phyloP scores from a whole-genome alignment of 2,888 invertebrate species.

The Lacanobia oleracea region DNA sequence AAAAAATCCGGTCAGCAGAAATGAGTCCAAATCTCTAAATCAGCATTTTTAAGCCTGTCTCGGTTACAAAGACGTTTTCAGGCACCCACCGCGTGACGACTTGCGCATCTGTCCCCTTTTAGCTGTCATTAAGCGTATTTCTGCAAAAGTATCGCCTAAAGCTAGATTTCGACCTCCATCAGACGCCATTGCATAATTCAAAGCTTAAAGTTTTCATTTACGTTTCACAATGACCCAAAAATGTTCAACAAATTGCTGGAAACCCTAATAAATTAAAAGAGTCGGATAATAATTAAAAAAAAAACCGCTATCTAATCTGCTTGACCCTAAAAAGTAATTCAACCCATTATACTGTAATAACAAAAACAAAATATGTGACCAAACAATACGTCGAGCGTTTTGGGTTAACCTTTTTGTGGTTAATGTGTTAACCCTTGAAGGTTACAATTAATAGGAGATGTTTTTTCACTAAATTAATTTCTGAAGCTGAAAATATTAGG shows the following conservation, averaged over 20 bases:
- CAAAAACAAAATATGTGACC: slow-evolving; percentile 47
- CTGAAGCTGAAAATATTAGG: slow-evolving; percentile 9
- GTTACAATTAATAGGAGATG: slow-evolving; percentile 28
- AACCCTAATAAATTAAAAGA: slow-evolving; percentile 39
- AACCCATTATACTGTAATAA: slow-evolving; percentile 44
- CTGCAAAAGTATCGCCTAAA: no score
- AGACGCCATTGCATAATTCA: no score
- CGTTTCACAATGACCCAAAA: slow-evolving; percentile 25
- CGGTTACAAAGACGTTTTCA: no score
- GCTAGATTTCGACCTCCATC: no score
- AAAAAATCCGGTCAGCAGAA: no score
- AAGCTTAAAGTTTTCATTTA: slow-evolving; percentile 9
- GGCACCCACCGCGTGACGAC: no score
- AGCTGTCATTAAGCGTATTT: no score
- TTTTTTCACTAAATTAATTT: slow-evolving; percentile 38
- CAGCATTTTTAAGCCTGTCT: no score
- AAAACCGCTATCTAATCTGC: slow-evolving; percentile 29
- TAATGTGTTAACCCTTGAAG: slow-evolving; percentile 13
- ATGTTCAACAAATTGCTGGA: slow-evolving; percentile 42
- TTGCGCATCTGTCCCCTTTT: no score
- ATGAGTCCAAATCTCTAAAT: no score
- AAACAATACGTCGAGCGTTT: slow-evolving; percentile 40
- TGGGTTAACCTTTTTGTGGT: slow-evolving; percentile 48
- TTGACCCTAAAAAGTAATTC: slow-evolving; percentile 50
- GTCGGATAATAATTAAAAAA: slow-evolving; percentile 34